Evolutionary conservation across 1,140 invertebrate species (phyloP).

Genomic region (Calephelis nemesis): DNA sequence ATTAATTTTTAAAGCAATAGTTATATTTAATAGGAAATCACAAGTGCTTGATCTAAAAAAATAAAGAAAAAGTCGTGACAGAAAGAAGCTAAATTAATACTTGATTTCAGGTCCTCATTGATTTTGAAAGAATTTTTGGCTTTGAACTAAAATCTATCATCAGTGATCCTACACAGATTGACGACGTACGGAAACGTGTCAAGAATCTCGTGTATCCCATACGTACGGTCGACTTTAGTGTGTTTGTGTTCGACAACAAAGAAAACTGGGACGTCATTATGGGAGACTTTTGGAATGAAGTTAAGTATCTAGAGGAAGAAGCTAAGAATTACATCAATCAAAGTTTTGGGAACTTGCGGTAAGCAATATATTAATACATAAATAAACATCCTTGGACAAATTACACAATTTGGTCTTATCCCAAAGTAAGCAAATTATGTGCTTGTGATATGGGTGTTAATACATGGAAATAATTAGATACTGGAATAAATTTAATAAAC

Average conservation of each 20-base stretch:
- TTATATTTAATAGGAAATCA: too few species aligned
- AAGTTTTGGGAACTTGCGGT: constrained; percentile 88
- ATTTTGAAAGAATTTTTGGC: constrained; percentile 94
- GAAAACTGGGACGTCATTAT: constrained; percentile 92
- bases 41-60: too few species aligned
- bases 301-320: constrained; percentile 87
- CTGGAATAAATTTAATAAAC: too few species aligned
- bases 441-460: too few species aligned
- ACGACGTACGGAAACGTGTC: constrained; percentile 87
- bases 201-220: constrained; percentile 87
- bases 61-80: too few species aligned
- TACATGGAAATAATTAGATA: too few species aligned
- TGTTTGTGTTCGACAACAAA: constrained; percentile 86
- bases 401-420: too few species aligned
- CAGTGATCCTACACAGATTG: constrained; percentile 90
- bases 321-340: constrained; percentile 92
- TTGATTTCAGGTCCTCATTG: constrained; percentile 83
- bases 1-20: too few species aligned
- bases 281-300: constrained; percentile 86
- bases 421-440: too few species aligned
- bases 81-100: too few species aligned
- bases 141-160: constrained; percentile 91
- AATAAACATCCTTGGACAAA: too few species aligned
- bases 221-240: constrained; percentile 88
- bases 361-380: constrained; percentile 20